Percentiles rank a stretch among this genome's conserved stretches.
These are phyloP conservation scores for Callorhinus ursinus DNA, from an alignment of 2,113 vertebrate species.

Conservation along the genomic window DNA sequence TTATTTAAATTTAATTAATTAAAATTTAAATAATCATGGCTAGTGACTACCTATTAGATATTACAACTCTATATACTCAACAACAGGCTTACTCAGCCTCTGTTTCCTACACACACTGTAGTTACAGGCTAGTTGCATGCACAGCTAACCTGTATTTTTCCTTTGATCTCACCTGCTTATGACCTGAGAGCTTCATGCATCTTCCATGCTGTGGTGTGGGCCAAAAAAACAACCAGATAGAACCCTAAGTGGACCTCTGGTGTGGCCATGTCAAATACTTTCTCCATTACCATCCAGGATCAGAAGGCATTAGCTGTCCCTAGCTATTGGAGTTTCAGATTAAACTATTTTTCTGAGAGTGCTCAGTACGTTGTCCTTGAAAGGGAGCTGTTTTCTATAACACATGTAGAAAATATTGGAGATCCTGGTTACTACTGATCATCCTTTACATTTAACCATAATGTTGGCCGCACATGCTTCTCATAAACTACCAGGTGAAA, in stretches of 20 bases:
- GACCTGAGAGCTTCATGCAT: neutral
- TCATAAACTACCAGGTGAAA: neutral
- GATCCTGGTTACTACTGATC: neutral
- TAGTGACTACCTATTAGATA: neutral
- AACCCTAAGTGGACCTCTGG: neutral
- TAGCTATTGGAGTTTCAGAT: neutral
- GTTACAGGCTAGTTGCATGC: neutral
- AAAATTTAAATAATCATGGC: neutral
- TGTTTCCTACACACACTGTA: neutral
- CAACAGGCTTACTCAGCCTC: neutral
- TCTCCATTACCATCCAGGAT: neutral
- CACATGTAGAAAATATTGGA: neutral
- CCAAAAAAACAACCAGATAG: neutral
- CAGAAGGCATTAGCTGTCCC: neutral
- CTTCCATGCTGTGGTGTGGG: neutral
- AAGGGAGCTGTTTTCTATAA: neutral
- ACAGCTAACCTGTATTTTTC: neutral
- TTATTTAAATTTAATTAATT: slow-evolving; percentile 3
- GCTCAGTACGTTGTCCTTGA: neutral
- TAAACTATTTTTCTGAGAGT: neutral
- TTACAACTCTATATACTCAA: neutral
- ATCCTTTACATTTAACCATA: neutral
- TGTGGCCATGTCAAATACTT: neutral
- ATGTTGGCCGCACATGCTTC: neutral
- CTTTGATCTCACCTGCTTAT: neutral